Base-by-base conservation (phyloP, 2,113 vertebrate species). In the Morone saxatilis region DNA sequence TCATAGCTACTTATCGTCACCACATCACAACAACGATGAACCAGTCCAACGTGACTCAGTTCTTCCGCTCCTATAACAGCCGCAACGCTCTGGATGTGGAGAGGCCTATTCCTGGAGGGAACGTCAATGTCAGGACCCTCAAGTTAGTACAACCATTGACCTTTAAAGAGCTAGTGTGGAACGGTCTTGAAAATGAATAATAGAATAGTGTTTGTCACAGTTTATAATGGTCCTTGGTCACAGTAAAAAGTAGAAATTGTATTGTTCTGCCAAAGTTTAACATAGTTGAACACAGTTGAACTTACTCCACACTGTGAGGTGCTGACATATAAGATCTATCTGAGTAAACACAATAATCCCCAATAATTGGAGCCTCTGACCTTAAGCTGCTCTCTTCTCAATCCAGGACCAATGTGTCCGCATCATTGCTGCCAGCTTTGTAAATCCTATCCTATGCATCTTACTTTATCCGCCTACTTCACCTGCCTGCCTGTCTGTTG, bases 61-160 rank as follows among this genome's bases (percentile, higher is more conserved):
- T 99, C 94, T 91, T 97, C 86, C 97, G 96, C 40, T 96, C 97
- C 75, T 99, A 99, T 92, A 96, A 97, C 95, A 97, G 94, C 82
- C 97, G 98, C 6, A 93, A 85, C 41, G 94, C 96, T 86, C 95
- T 99, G 79, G 97, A 98, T 67, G 96, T 99, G 10, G 96, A 98
- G 87, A 95, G 98, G 13, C 97, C 97, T 1, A 25, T 96, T 81
- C 95, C 95, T 0, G 97, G 96, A 68, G 83, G 88, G 71, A 96
- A 93, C 79, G 88, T 94, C 19, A 95, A 95, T 62, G 83, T 45
- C 85, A 89, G 86, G 80, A 98, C 96, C 4, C 96, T 99, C 78
- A 97, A 96, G 98, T 95, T 41, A 72, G 91, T 86, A 22, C 19
- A 19, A 65, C 11, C 10, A 0, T 16, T 31, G 50, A 20, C 20